Conservation (phyloP, 2,113 vertebrate genomes). For the Corythaeola cristata region DNA sequence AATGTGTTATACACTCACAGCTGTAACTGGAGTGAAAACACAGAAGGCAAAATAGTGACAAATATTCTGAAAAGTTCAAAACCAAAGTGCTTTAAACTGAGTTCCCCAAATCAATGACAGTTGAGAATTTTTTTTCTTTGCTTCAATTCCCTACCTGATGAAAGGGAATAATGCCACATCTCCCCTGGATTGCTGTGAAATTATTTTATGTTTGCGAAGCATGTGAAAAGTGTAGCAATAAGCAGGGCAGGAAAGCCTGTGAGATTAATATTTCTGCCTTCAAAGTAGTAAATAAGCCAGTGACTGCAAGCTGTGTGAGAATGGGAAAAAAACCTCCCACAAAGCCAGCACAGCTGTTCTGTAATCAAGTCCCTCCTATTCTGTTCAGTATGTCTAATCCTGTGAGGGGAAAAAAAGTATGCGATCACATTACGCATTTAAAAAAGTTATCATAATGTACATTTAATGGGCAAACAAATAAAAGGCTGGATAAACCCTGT, state of each 20-base stretch:
- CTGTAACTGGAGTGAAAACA: neutral
- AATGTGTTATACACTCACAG: neutral
- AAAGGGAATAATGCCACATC: neutral
- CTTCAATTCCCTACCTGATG: neutral
- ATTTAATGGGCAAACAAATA: neutral
- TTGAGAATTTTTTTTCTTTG: neutral
- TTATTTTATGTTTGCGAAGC: neutral
- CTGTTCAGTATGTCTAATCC: neutral
- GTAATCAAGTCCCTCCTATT: neutral
- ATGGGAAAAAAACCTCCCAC: neutral
- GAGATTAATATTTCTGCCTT: slow-evolving; percentile 15
- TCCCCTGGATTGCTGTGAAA: neutral
- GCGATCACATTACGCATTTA: neutral
- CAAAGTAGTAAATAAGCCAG: neutral
- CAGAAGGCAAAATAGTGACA: neutral
- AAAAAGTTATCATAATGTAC: neutral
- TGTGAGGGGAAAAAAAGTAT: neutral
- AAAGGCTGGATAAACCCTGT: neutral
- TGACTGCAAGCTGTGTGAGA: neutral
- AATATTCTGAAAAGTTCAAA: neutral
- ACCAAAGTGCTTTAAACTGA: neutral
- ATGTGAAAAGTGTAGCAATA: neutral
- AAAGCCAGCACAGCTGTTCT: neutral
- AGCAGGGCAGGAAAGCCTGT: neutral
- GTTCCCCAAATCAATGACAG: neutral